These are phyloP conservation scores for Lysandra coridon DNA, from an alignment of 2,888 invertebrate genomes.

Conservation along the genomic window DNA sequence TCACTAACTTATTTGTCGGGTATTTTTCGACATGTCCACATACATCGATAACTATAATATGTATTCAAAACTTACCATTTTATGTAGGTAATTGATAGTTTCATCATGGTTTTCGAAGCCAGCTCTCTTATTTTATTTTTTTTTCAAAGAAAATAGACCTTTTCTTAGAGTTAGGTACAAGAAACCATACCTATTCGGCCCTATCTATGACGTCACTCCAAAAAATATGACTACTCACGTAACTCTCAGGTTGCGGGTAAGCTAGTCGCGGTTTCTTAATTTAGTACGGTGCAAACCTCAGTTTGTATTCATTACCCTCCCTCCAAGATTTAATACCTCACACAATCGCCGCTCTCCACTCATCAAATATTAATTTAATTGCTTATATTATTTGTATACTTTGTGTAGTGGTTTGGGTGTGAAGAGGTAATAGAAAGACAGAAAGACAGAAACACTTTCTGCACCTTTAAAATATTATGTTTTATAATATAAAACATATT, in stretches of 20 bases:
- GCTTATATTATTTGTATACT: constrained; percentile 34
- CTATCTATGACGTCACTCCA: background rate
- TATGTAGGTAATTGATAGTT: background rate
- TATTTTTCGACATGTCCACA: background rate
- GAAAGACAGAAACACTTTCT: no score
- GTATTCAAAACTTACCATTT: background rate
- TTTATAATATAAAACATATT: no score
- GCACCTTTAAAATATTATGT: no score
- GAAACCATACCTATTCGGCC: background rate
- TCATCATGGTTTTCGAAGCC: background rate
- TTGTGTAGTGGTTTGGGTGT: no score
- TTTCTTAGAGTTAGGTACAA: no score
- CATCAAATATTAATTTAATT: constrained; percentile 62
- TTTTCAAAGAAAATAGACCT: background rate
- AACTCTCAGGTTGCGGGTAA: constrained; percentile 37
- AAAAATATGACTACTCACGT: constrained; percentile 34
- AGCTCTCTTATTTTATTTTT: background rate
- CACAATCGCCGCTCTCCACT: constrained; percentile 62
- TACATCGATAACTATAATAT: no score
- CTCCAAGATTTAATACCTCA: constrained; percentile 63
- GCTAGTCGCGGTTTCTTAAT: constrained; percentile 62
- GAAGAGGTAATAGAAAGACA: no score
- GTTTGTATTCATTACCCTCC: constrained; percentile 77
- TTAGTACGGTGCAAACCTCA: constrained; percentile 72
- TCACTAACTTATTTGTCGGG: background rate